Conservation (phyloP, 2,797 vertebrate genomes). For the Toxotes lorentzi region DNA sequence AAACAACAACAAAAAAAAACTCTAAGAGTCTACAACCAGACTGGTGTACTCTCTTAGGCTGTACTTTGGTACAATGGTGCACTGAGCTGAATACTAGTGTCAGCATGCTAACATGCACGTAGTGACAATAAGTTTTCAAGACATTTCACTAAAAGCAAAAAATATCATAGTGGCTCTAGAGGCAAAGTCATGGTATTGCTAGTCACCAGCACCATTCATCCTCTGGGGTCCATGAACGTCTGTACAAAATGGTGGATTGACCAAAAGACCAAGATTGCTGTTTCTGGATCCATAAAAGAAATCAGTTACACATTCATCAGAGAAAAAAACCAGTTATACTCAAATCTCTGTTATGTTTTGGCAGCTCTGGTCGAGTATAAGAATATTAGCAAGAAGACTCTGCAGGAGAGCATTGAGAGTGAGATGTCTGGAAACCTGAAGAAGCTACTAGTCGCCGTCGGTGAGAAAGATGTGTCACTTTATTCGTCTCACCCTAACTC, state of each 20-base stretch:
- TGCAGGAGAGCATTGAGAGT: constrained; percentile 90
- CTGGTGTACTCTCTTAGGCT: not conserved
- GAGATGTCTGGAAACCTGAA: constrained; percentile 91
- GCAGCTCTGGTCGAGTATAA: constrained; percentile 91
- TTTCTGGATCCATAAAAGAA: not conserved
- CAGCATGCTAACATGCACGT: not conserved
- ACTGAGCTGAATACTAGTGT: not conserved
- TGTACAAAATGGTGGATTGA: not conserved
- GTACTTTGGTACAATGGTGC: not conserved
- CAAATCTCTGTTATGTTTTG: constrained; percentile 23
- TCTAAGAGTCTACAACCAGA: not conserved
- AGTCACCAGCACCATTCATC: not conserved
- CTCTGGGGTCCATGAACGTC: not conserved
- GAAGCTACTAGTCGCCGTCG: constrained; percentile 88
- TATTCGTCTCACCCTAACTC: not conserved
- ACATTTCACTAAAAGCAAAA: not conserved
- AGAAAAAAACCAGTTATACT: not conserved
- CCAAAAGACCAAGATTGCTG: not conserved
- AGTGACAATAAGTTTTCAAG: not conserved
- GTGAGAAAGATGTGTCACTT: constrained; percentile 74
- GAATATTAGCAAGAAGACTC: constrained; percentile 88
- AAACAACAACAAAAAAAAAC: too few species aligned
- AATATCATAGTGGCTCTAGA: not conserved
- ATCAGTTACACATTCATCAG: not conserved
- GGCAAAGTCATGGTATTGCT: not conserved